Evolutionary conservation across 2,888 invertebrate species (phyloP), one percentile per base, ranked within the genome.

Genomic region (Calliphora vomitoria): DNA sequence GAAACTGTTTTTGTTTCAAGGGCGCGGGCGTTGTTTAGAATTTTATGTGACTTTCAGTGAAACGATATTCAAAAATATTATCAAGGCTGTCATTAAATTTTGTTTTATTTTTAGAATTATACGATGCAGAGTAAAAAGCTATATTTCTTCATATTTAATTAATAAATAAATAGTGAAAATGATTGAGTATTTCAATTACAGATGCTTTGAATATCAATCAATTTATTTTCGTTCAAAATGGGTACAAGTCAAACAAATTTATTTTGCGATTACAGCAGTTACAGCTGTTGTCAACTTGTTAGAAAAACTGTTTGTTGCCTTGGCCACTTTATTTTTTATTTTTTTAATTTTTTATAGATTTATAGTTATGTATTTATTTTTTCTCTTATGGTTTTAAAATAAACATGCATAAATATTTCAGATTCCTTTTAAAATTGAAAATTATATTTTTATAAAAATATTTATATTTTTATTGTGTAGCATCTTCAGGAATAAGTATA

Each of bases 1-100:
- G 62, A 80, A 76, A 80, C 74, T 53, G 75, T 83, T 69, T 76
- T 81, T 31, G 81, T 68, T 84, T 84, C 87, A 87, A 82, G 87
- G 84, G 71, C 60, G 44, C n/a, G 84, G 81, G 66, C 47, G 41
- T 20, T 75, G 62, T 50, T 81, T 38, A 81, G 38, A 44, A 71
- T 55, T 69, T 47, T 71, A 50, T 53, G 35, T 83, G 83, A 78
- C 71, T 78, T 83, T 83, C 83, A 78, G 25, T 71, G 8, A 35
- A 72, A 64, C 6, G 35, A 47, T 38, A 44, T 83, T 64, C 11
- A 75, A 62, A 84, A 72, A 31, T 62, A 69, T 80, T 74, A 81
- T 75, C 85, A 81, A 85, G 85, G 85, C 81, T 76, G 38, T 10
- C 50, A 55, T 69, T 75, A 53, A 38, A 66, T 44, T 74, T 64